Conservation (phyloP, 2,888 invertebrate species). For the Hetaerina titia region DNA sequence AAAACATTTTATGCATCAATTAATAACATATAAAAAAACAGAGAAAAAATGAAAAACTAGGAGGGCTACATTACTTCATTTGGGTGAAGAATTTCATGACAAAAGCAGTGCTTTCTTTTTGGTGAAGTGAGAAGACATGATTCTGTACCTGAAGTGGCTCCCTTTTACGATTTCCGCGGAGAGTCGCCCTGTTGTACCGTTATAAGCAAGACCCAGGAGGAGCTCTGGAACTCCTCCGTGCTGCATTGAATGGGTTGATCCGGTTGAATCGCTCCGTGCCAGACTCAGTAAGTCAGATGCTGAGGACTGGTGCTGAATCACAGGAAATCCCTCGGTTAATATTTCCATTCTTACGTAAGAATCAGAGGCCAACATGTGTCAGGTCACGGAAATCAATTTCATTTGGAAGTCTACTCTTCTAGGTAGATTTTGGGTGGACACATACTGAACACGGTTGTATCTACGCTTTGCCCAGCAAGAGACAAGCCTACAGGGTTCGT, state of each 20-base stretch:
- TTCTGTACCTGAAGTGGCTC: constrained; percentile 82
- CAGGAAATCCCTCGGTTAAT: too few relatives aligned
- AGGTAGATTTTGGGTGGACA: too few relatives aligned
- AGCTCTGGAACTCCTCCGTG: constrained; percentile 95
- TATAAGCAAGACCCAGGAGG: constrained; percentile 93
- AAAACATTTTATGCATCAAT: neutral
- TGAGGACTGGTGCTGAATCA: constrained; percentile 75
- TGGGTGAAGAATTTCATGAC: neutral
- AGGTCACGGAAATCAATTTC: neutral
- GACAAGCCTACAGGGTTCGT: too few relatives aligned
- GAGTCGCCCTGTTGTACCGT: constrained; percentile 95
- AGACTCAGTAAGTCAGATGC: constrained; percentile 85
- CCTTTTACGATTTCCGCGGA: constrained; percentile 93
- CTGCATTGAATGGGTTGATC: constrained; percentile 94
- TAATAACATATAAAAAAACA: too few relatives aligned
- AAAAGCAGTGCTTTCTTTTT: neutral
- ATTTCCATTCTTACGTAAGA: neutral
- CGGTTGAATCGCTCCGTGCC: constrained; percentile 94
- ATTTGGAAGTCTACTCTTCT: too few relatives aligned
- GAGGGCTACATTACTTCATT: neutral
- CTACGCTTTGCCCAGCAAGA: too few relatives aligned
- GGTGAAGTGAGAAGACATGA: constrained; percentile 69
- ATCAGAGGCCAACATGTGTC: neutral
- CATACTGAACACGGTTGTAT: too few relatives aligned
- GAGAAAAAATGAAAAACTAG: too few relatives aligned